These are phyloP conservation scores for Bruchidius siliquastri DNA, from an alignment of 2,888 invertebrate species.

Conservation along the genomic window DNA sequence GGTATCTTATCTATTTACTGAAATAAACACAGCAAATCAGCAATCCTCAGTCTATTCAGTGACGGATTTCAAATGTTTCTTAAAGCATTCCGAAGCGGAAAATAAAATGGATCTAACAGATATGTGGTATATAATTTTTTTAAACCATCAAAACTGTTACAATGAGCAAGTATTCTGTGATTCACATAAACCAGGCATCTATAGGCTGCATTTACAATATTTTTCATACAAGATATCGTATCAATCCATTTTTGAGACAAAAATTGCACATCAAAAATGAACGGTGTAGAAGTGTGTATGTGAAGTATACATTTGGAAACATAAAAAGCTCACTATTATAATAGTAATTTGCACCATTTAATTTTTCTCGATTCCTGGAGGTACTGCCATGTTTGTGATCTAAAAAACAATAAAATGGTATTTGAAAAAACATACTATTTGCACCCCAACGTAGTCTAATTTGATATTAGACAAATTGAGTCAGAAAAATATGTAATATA, in stretches of 20 bases:
- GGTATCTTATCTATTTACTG: not conserved
- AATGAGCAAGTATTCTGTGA: not conserved
- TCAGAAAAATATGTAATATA: too few relatives aligned
- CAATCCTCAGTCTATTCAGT: conserved; percentile 15
- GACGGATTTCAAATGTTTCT: conserved; percentile 13
- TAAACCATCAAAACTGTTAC: not conserved
- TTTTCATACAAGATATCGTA: conserved; percentile 1
- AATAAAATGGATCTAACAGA: conserved; percentile 3
- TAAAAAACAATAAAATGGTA: not conserved
- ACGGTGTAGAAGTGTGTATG: not conserved
- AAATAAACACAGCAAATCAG: not conserved
- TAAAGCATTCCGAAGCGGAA: conserved; percentile 5
- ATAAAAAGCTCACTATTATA: conserved; percentile 23
- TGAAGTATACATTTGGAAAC: conserved; percentile 6
- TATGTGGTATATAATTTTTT: not conserved
- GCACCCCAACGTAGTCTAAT: too few relatives aligned
- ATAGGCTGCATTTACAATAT: conserved; percentile 1
- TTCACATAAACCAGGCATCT: not conserved
- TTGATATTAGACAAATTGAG: too few relatives aligned
- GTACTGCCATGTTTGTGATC: not conserved
- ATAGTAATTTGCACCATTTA: conserved; percentile 18
- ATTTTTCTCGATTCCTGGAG: not conserved
- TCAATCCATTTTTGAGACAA: not conserved
- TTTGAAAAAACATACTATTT: conserved; percentile 1
- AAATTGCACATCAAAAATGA: conserved; percentile 1